These are phyloP conservation scores for Tenodera sinensis DNA, from an alignment of 2,888 invertebrate genomes.

Conservation along the genomic window DNA sequence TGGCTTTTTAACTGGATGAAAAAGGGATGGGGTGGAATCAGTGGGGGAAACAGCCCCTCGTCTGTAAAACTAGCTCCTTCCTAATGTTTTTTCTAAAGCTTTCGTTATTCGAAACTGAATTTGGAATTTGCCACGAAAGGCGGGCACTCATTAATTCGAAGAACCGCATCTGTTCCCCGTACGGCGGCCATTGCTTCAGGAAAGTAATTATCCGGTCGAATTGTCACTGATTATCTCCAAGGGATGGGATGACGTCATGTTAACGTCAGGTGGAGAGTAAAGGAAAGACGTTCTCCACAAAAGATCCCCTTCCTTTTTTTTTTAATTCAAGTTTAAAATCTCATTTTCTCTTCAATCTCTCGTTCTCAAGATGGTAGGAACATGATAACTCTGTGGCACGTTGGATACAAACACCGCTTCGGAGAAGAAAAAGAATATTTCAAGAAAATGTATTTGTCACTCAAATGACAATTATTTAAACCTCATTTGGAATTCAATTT, in stretches of 20 bases:
- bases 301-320: not conserved
- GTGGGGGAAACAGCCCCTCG: not conserved
- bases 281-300: not conserved
- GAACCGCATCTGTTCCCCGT: conserved; percentile 2
- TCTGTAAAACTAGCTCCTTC: not conserved
- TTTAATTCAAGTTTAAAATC: conserved; percentile 15
- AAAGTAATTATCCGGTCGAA: conserved; percentile 15
- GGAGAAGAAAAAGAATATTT: not conserved
- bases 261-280: conserved; percentile 4
- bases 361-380: not conserved
- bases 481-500: not conserved
- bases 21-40: not conserved
- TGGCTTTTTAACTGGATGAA: not conserved
- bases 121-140: not conserved
- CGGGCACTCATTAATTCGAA: not conserved
- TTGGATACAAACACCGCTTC: not conserved
- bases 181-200: not conserved
- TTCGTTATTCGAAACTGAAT: not conserved
- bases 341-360: conserved; percentile 12
- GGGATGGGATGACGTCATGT: not conserved
- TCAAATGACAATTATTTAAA: conserved; percentile 12
- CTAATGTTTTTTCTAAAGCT: not conserved
- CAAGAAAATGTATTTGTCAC: not conserved
- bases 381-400: not conserved
- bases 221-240: conserved; percentile 9